These are phyloP conservation scores for Colletes gigas DNA, from an alignment of 1,140 invertebrate genomes.

Conservation along the genomic window DNA sequence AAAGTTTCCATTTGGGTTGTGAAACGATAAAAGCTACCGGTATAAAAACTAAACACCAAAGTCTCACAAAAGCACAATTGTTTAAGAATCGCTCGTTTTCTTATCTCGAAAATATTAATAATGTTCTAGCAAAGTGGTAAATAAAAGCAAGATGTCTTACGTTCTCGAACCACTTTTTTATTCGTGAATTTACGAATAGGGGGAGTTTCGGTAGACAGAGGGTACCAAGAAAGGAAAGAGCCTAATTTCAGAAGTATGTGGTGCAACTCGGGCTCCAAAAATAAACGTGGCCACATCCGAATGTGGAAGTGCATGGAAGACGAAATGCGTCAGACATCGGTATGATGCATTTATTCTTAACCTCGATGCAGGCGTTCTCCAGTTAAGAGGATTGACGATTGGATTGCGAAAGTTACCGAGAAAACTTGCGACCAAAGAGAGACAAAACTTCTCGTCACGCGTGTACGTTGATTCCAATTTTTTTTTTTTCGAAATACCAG, in stretches of 20 bases:
- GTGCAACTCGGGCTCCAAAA: slow-evolving; percentile 43
- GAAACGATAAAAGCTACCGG: too few relatives aligned
- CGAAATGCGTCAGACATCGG: slow-evolving; percentile 26
- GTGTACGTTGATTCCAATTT: neutral
- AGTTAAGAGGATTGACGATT: slow-evolving; percentile 4
- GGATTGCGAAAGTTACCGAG: neutral
- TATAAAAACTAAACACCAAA: too few relatives aligned
- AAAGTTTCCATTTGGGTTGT: too few relatives aligned
- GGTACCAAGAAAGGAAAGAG: slow-evolving; percentile 22
- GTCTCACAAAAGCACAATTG: too few relatives aligned
- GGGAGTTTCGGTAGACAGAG: neutral
- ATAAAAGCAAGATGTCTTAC: too few relatives aligned
- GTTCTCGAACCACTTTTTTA: neutral
- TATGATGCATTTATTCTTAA: slow-evolving; percentile 44
- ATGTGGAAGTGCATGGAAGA: slow-evolving; percentile 39
- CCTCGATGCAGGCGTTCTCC: neutral
- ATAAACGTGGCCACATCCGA: slow-evolving; percentile 38
- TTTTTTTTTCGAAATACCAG: neutral
- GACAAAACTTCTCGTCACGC: neutral
- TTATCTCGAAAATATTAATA: too few relatives aligned
- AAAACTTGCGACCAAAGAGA: neutral
- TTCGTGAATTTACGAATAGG: neutral
- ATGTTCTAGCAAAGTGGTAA: too few relatives aligned
- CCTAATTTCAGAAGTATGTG: slow-evolving; percentile 53
- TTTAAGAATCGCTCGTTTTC: too few relatives aligned